A percentile compares a stretch with the other conserved stretches of the same genome.
Conservation (phyloP, 2,113 vertebrate genomes). For the Epinephelus moara region DNA sequence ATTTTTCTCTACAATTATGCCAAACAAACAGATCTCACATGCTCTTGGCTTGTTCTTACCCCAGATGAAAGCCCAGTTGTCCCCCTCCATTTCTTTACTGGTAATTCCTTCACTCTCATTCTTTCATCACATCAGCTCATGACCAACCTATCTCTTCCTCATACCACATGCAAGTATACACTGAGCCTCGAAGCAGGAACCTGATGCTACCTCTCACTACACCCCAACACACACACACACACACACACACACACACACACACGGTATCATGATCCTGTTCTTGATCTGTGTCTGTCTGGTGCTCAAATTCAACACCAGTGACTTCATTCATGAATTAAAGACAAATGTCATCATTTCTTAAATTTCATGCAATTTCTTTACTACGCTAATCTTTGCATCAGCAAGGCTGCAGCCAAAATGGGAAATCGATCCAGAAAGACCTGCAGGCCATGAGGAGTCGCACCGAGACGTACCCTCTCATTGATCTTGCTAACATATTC, state of each 20-base stretch:
- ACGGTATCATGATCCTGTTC: constrained; percentile 45
- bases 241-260: constrained; percentile 22
- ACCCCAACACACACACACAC: constrained; percentile 1
- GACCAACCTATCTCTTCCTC: constrained; percentile 23
- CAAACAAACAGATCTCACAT: background rate
- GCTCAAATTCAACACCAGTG: constrained; percentile 65
- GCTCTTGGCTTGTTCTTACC: constrained; percentile 62
- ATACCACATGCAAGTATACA: constrained; percentile 24
- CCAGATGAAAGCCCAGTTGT: constrained; percentile 77
- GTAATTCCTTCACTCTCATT: constrained; percentile 56
- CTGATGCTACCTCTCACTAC: constrained; percentile 53
- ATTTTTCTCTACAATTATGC: background rate
- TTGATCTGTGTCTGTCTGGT: constrained; percentile 38
- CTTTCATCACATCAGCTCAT: constrained; percentile 53
- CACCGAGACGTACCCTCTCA: constrained; percentile 37
- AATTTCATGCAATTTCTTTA: background rate
- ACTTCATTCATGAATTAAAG: constrained; percentile 55
- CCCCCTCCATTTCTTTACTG: constrained; percentile 69
- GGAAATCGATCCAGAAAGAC: constrained; percentile 32
- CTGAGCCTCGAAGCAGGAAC: constrained; percentile 58
- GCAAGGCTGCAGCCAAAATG: background rate
- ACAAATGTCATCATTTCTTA: constrained; percentile 20
- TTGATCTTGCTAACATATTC: constrained; percentile 46
- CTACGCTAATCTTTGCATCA: background rate
- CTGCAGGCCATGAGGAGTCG: constrained; percentile 8